Evolutionary conservation across 2,888 invertebrate genomes (phyloP).

Genomic region (Drosophila suboccidentalis): DNA sequence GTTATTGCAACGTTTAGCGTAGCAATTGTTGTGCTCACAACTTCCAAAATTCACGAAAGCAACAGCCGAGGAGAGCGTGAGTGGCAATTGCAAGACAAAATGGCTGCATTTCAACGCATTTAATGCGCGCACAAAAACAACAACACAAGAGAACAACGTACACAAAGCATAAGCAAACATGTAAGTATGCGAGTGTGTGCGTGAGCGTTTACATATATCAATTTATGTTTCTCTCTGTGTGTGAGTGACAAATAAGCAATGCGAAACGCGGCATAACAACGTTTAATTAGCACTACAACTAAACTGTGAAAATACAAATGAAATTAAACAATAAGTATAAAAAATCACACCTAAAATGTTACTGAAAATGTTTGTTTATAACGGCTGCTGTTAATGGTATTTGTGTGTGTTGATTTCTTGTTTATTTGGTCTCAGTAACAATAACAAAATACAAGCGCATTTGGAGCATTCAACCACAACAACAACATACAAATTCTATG

Average conservation of each 20-base stretch:
- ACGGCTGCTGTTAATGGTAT: constrained; percentile 4
- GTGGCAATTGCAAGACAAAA: constrained; percentile 69
- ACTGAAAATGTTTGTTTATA: constrained; percentile 40
- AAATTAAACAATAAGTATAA: constrained; percentile 16
- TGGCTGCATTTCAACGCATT: constrained; percentile 78
- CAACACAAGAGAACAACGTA: constrained; percentile 60
- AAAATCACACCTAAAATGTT: constrained; percentile 15
- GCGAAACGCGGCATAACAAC: constrained; percentile 36
- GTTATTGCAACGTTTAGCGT: constrained; percentile 26
- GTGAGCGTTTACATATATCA: constrained; percentile 22
- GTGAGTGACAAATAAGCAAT: constrained; percentile 24
- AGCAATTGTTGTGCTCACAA: constrained; percentile 19
- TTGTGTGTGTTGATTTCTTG: constrained; percentile 15
- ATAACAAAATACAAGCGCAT: constrained; percentile 45
- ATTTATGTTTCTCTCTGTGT: constrained; percentile 7
- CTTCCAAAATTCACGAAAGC: constrained; percentile 16
- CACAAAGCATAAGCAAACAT: constrained; percentile 66
- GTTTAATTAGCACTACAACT: constrained; percentile 52
- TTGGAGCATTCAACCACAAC: constrained; percentile 25
- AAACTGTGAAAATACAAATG: constrained; percentile 35
- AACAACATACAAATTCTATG: constrained; percentile 51
- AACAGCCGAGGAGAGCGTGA: constrained; percentile 41
- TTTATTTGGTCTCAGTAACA: constrained; percentile 42
- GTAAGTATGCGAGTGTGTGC: constrained; percentile 50
- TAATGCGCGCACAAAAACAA: constrained; percentile 61